These are phyloP conservation scores for Onthophagus taurus DNA, from an alignment of 1,140 invertebrate genomes.

Conservation along the genomic window DNA sequence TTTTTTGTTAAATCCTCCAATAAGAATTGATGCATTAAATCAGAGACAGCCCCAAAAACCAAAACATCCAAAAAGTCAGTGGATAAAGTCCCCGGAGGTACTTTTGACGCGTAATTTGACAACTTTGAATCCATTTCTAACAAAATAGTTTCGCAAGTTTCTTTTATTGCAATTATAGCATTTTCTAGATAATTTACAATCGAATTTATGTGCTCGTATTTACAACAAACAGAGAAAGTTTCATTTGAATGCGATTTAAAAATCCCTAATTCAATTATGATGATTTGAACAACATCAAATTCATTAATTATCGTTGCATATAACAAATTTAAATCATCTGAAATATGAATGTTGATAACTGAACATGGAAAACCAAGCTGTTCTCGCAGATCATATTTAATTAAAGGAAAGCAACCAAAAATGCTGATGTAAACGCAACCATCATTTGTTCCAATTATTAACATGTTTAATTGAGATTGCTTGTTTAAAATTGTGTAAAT, in stretches of 20 bases:
- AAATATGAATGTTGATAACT: conserved; percentile 50
- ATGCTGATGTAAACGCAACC: conserved; percentile 67
- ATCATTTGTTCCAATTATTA: conserved; percentile 66
- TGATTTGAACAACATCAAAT: conserved; percentile 43
- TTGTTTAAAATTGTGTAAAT: conserved; percentile 54
- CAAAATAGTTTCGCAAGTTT: conserved; percentile 91
- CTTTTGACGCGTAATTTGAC: conserved; percentile 72
- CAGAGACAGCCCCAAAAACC: conserved; percentile 75
- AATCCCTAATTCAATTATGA: conserved; percentile 55
- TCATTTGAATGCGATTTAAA: conserved; percentile 56
- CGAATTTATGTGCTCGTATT: conserved; percentile 58
- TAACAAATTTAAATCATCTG: conserved; percentile 49
- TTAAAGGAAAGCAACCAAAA: conserved; percentile 76
- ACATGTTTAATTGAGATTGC: conserved; percentile 62
- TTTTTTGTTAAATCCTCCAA: conserved; percentile 86
- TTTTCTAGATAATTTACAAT: conserved; percentile 60
- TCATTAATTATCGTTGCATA: conserved; percentile 46
- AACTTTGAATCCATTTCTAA: conserved; percentile 91
- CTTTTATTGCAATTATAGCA: conserved; percentile 74
- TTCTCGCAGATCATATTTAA: conserved; percentile 53
- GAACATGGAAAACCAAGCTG: conserved; percentile 45
- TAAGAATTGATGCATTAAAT: conserved; percentile 73
- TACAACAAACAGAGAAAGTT: conserved; percentile 58
- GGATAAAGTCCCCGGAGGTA: conserved; percentile 68
- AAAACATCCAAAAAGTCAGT: conserved; percentile 87